Evolutionary conservation across 2,113 vertebrate species (phyloP), one percentile per base, ranked within the genome.

Genomic region (Geococcyx californianus): DNA sequence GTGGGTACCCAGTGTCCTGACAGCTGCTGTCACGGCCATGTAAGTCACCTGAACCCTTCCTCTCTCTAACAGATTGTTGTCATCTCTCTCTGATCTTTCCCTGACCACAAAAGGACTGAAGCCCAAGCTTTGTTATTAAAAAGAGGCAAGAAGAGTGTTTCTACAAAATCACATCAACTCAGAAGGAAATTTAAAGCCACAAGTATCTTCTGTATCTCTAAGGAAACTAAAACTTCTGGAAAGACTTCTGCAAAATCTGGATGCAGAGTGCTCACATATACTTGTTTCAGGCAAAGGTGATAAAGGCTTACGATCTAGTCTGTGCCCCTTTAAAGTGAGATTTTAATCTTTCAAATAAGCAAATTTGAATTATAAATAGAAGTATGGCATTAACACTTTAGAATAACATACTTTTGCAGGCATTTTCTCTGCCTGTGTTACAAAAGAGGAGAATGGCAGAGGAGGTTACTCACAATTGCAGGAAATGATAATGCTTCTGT

Each of bases 121-220:
- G 55, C 45, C 38, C 33, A 55, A 87, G 42, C 16, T 62, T 8
- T 62, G 25, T 62, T 74, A 58, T 28, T 78, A 90, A 80, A 66
- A 87, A 31, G 58, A 82, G 13, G 45, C 40, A 83, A 76, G 34
- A 72, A 52, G 31, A 66, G 5, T 7, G 20, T 51, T 83, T 85
- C 68, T 86, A 21, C 62, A 66, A 77, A 84, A 94, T 91, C 82
- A 91, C 31, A 80, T 36, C 10, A 87, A 85, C 67, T 90, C 66
- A 63, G 42, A 88, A 88, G 59, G 47, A 94, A 95, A 77, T 54
- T 85, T 80, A 90, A 94, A 93, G 81, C 74, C 73, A 93, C 84
- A 80, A 74, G 76, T 79, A 90, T 77, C 75, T 76, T 73, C 76
- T 66, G 17, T 66, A 73, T 74, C 75, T 85, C 45, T 49, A 69